Evolutionary conservation across 2,797 vertebrate genomes (phyloP).

Genomic region (Alauda arvensis): DNA sequence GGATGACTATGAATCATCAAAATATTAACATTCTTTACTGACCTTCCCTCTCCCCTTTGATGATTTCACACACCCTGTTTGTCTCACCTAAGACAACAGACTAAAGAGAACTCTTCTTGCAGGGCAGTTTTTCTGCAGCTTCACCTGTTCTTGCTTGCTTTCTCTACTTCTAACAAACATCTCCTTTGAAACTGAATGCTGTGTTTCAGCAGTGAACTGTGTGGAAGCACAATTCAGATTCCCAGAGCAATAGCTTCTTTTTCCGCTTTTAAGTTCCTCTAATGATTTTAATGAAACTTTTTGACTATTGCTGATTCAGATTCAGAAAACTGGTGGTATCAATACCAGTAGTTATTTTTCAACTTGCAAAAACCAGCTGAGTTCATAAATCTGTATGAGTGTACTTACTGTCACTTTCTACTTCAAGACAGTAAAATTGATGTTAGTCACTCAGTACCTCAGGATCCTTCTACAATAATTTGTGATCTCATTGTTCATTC

Average conservation of each 20-base stretch:
- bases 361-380: background rate
- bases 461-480: background rate
- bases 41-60: background rate
- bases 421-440: background rate
- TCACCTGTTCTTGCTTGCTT: background rate
- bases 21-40: background rate
- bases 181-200: background rate
- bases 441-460: background rate
- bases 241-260: background rate
- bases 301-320: background rate
- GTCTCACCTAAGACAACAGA: background rate
- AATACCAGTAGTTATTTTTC: background rate
- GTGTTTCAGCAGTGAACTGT: background rate
- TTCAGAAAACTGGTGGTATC: background rate
- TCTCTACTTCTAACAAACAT: background rate
- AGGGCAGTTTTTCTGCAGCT: background rate
- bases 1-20: constrained; percentile 33
- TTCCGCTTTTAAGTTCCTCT: background rate
- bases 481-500: background rate
- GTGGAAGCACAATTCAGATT: background rate
- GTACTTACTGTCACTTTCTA: background rate
- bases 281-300: background rate
- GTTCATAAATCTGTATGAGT: background rate
- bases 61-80: background rate
- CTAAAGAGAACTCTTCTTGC: background rate